phyloP scores from a whole-genome alignment of 2,888 invertebrate genomes.

The Papilio gigon region DNA sequence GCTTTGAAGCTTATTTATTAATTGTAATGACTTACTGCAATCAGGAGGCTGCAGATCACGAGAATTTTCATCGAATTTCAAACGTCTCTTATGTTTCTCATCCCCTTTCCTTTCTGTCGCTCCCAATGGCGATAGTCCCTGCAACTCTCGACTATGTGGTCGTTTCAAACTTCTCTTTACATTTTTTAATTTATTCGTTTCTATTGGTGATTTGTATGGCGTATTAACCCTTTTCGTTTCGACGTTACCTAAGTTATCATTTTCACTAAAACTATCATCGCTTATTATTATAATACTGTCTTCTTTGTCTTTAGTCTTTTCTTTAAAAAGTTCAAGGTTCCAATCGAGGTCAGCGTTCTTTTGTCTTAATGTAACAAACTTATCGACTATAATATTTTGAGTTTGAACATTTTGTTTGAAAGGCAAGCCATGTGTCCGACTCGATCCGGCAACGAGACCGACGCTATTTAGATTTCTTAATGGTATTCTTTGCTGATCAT shows the following conservation, averaged over 20 bases:
- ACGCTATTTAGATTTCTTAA: conserved; percentile 55
- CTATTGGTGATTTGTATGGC: conserved; percentile 51
- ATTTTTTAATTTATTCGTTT: conserved; percentile 60
- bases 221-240: conserved; percentile 51
- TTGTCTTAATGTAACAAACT: conserved; percentile 55
- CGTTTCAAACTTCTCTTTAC: conserved; percentile 71
- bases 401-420: conserved; percentile 42
- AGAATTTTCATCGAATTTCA: conserved; percentile 54
- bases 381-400: not conserved
- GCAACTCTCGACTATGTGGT: conserved; percentile 70
- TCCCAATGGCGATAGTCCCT: conserved; percentile 58
- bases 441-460: conserved; percentile 46
- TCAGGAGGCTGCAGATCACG: conserved; percentile 56
- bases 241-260: conserved; percentile 40
- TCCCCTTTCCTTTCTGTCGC: conserved; percentile 50
- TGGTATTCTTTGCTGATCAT: conserved; percentile 51
- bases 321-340: conserved; percentile 57
- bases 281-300: conserved; percentile 51
- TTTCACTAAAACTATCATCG: conserved; percentile 49
- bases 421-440: conserved; percentile 37
- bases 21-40: conserved; percentile 55
- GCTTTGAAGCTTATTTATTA: not conserved
- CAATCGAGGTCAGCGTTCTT: conserved; percentile 56
- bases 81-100: conserved; percentile 56
- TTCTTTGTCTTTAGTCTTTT: conserved; percentile 44